Conservation (phyloP, 1,140 invertebrate species). For the Vanessa tameamea region DNA sequence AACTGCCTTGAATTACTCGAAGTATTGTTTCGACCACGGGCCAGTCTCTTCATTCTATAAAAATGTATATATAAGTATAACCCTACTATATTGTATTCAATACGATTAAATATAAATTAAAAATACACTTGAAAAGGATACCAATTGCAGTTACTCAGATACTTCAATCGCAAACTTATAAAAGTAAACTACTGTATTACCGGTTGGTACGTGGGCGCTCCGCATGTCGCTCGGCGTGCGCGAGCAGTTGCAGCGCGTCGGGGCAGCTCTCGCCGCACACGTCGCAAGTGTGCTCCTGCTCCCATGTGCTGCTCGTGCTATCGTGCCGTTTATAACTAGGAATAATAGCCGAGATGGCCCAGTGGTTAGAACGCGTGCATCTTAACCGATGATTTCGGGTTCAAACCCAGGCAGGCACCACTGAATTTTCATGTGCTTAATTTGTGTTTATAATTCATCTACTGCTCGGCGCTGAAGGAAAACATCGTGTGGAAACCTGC, state of each 20-base stretch:
- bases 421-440: no score
- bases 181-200: constrained; percentile 40
- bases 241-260: constrained; percentile 86
- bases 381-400: no score
- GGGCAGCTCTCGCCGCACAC: constrained; percentile 88
- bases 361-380: no score
- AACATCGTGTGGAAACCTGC: no score
- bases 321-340: constrained; percentile 78
- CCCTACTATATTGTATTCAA: neutral
- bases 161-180: no score
- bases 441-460: no score
- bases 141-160: no score
- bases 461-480: no score
- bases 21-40: constrained; percentile 55
- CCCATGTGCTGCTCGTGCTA: constrained; percentile 72
- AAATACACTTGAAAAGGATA: no score
- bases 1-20: constrained; percentile 81
- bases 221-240: constrained; percentile 88
- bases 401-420: no score
- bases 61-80: neutral
- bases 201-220: constrained; percentile 78
- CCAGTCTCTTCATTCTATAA: constrained; percentile 61
- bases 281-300: constrained; percentile 84
- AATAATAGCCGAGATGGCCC: no score
- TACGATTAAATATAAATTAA: no score